A percentile compares a stretch with the other conserved stretches of the same genome.
These are phyloP conservation scores for Drosophila aff. DNA, from an alignment of 1,140 invertebrate species.

Conservation along the genomic window DNA sequence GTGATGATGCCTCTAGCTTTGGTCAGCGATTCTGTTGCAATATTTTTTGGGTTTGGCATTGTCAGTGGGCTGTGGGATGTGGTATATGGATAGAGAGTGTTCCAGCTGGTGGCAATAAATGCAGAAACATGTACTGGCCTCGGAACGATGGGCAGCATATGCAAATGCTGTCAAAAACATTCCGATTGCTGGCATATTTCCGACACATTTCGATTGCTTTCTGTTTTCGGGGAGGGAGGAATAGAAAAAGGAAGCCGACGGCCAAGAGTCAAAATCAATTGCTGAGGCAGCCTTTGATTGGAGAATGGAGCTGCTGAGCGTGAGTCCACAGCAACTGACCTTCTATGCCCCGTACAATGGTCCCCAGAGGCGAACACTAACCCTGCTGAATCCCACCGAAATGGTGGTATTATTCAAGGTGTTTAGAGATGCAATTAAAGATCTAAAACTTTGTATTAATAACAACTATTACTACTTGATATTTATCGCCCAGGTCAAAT, in stretches of 20 bases:
- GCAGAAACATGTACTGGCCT: slow-evolving; percentile 44
- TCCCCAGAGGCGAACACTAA: slow-evolving; percentile 40
- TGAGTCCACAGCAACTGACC: slow-evolving; percentile 39
- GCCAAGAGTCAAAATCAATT: slow-evolving; percentile 43
- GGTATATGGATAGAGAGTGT: neutral
- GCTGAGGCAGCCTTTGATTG: neutral
- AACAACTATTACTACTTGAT: neutral
- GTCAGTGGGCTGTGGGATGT: neutral
- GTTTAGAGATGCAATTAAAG: neutral
- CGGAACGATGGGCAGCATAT: slow-evolving; percentile 43
- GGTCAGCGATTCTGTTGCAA: slow-evolving; percentile 34
- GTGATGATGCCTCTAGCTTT: slow-evolving; percentile 47
- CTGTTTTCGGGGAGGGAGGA: slow-evolving; percentile 1
- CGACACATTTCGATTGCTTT: slow-evolving; percentile 43
- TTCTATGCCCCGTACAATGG: slow-evolving; percentile 61
- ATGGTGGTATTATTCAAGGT: slow-evolving; percentile 48
- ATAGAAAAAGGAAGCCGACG: slow-evolving; percentile 2
- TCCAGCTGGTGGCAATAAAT: slow-evolving; percentile 39
- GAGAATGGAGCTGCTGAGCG: slow-evolving; percentile 25
- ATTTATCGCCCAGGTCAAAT: slow-evolving; percentile 7
- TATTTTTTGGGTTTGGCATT: neutral
- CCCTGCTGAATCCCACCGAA: slow-evolving; percentile 44
- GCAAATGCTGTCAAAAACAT: slow-evolving; percentile 63
- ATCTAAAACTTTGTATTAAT: neutral
- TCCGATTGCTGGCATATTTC: slow-evolving; percentile 52